phyloP scores from a whole-genome alignment of 2,888 invertebrate species.

The Ormyrus pomaceus region DNA sequence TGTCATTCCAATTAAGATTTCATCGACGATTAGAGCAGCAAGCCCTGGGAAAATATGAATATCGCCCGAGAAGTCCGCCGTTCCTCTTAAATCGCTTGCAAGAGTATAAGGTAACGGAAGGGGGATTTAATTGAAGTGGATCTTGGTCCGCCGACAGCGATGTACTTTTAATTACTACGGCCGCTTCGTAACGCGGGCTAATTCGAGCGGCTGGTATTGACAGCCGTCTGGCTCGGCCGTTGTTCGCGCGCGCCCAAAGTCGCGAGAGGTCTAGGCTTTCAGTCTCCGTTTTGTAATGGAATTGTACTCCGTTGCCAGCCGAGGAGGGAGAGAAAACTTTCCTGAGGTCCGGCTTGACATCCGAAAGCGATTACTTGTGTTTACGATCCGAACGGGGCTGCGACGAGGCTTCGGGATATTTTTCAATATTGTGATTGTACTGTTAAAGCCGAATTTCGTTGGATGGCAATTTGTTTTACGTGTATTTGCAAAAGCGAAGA shows the following conservation, averaged over 20 bases:
- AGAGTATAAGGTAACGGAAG: background rate
- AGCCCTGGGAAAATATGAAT: too few species aligned
- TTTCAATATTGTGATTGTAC: too few species aligned
- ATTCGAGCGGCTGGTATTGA: conserved; percentile 24
- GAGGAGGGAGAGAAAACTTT: conserved; percentile 6
- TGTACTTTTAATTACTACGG: conserved; percentile 34
- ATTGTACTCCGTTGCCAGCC: background rate
- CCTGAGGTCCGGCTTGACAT: background rate
- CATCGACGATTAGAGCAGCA: too few species aligned
- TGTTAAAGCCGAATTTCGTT: too few species aligned
- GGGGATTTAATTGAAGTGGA: background rate
- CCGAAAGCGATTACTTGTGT: background rate
- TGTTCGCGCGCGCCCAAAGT: background rate
- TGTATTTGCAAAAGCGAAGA: too few species aligned
- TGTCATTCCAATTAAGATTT: too few species aligned
- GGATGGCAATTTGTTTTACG: too few species aligned
- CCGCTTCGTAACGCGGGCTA: background rate
- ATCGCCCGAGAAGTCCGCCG: too few species aligned
- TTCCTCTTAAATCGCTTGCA: too few species aligned
- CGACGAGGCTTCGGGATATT: too few species aligned
- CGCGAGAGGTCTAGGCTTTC: background rate
- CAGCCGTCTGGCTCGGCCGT: conserved; percentile 6
- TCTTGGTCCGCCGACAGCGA: background rate
- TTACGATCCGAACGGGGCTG: background rate
- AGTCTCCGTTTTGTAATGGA: conserved; percentile 1